Evolutionary conservation across 1,140 invertebrate genomes (phyloP), one percentile per base, ranked within the genome.

Genomic region (Apis cerana): DNA sequence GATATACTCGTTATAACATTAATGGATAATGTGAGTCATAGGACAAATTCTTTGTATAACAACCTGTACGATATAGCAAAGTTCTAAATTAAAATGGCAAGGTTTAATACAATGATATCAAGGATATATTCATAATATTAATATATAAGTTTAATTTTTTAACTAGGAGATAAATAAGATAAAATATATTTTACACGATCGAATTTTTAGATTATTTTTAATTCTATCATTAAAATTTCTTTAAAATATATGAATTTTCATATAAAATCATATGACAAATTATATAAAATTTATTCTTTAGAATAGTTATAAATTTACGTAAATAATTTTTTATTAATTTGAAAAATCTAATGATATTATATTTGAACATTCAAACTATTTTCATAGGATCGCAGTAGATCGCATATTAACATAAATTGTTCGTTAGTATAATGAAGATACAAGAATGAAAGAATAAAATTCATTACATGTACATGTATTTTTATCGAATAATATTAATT

Each of bases 1-100:
- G 61, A 81, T 86, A 70, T 75, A 50, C 23, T 85, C 78, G 54
- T 43, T 23, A 61, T 70, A 65, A 76, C 54, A 54, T 78, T 61
- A 82, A 78, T 69, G 64, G 74, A 48, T 27, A 64, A 77, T 52
- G 59, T 81, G 72, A 80, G 13, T 72, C 75, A 74, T 52, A 58
- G n/a, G 17, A 43, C 21, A 27, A 23, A 17, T 54, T 11, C 27
- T 72, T 56, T 19, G 3, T 10, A 4, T 33, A 33, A 27, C 19
- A 64, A 19, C 27, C 27, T 64, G 8, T 23, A 27, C 62, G 9
- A 33, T 33, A 19, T 1, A 33, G 17, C 27, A 10, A 19, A 33
- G 1, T 17, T 69, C 7, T 69, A n/a, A 48, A 69, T 23, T 52
- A 17, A 17, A 48, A 8, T 9, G 10, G 0, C 7, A 15, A 5